These are phyloP conservation scores for Lutraria rhynchaena DNA, from an alignment of 1,140 invertebrate species.

Conservation along the genomic window DNA sequence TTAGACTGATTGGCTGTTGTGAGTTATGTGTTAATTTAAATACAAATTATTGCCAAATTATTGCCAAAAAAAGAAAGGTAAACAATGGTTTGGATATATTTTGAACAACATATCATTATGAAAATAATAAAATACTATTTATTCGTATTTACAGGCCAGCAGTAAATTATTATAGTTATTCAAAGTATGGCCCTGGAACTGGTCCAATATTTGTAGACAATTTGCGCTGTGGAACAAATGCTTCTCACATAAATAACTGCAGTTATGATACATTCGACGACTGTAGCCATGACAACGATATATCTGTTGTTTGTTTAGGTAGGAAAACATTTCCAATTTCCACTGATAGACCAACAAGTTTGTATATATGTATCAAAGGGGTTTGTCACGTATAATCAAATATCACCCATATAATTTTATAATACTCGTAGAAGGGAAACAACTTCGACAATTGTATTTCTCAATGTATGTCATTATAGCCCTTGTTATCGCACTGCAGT, in stretches of 20 bases:
- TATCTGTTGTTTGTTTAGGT: slow-evolving; percentile 15
- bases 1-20: too few species aligned
- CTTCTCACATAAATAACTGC: slow-evolving; percentile 1
- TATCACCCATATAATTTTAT: background rate
- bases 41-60: too few species aligned
- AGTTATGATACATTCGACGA: background rate
- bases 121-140: too few species aligned
- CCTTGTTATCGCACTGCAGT: too few species aligned
- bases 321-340: background rate
- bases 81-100: too few species aligned
- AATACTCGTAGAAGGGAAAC: background rate
- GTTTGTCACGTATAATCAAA: background rate
- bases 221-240: background rate
- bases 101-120: too few species aligned
- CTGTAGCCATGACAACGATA: slow-evolving; percentile 8
- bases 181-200: background rate
- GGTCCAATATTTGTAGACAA: slow-evolving; percentile 9
- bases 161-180: background rate
- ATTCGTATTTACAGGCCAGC: background rate
- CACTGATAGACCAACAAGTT: background rate
- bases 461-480: too few species aligned
- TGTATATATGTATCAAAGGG: background rate
- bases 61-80: too few species aligned
- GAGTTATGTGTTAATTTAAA: too few species aligned
- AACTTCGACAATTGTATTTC: too few species aligned